Percentiles rank a stretch among this genome's conserved stretches.
These are phyloP conservation scores for Agrotis ipsilon DNA, from an alignment of 2,888 invertebrate species.

Conservation along the genomic window DNA sequence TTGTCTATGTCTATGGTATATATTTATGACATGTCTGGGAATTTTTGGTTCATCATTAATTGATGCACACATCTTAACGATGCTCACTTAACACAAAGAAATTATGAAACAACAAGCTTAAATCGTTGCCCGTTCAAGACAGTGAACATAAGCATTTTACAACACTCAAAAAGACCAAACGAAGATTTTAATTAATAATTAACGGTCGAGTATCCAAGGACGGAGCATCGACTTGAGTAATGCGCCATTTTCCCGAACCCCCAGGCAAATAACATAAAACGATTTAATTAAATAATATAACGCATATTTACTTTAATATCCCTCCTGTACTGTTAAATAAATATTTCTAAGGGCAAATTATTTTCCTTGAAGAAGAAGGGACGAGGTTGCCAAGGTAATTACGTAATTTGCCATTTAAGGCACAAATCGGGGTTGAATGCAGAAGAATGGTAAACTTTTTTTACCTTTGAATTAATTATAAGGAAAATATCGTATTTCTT, in stretches of 20 bases:
- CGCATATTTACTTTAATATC: conserved; percentile 61
- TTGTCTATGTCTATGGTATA: no score
- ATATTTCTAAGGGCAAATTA: conserved; percentile 61
- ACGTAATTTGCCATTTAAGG: conserved; percentile 52
- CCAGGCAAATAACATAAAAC: conserved; percentile 63
- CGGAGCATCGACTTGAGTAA: conserved; percentile 40
- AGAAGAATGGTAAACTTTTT: conserved; percentile 20
- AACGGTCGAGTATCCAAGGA: conserved; percentile 17
- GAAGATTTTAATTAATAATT: conserved; percentile 41
- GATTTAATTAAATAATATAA: conserved; percentile 66
- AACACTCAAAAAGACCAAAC: conserved; percentile 33
- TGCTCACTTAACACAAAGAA: background rate
- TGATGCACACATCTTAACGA: no score
- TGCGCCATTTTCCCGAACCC: conserved; percentile 45
- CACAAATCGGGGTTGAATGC: conserved; percentile 26
- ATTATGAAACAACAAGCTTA: background rate
- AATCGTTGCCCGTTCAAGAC: background rate
- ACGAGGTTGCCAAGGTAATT: conserved; percentile 46
- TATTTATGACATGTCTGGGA: no score
- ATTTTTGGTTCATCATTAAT: background rate
- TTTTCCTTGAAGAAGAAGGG: conserved; percentile 38
- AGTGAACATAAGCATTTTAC: conserved; percentile 1
- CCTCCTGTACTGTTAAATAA: conserved; percentile 56
- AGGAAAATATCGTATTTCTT: conserved; percentile 17
- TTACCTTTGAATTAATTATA: conserved; percentile 37